Percentiles rank a stretch among this genome's conserved stretches.
Evolutionary conservation across 2,888 invertebrate species (phyloP).

Genomic region (Plebejus anna): DNA sequence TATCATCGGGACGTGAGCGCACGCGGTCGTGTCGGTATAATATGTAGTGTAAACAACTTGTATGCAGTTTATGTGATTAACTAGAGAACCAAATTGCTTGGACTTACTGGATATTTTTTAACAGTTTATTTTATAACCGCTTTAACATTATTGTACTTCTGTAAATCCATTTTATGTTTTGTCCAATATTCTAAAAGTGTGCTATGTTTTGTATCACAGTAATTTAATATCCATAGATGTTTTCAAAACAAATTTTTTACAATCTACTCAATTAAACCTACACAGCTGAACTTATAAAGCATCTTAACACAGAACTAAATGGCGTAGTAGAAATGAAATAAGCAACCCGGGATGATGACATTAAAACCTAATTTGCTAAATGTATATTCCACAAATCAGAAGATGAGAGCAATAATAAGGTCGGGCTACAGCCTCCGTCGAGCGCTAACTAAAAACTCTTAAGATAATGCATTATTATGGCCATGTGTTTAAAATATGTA

Average conservation of each 20-base stretch:
- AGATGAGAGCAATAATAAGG: slow-evolving; percentile 25
- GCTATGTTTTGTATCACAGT: no score
- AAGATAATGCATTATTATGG: slow-evolving; percentile 30
- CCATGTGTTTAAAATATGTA: background rate
- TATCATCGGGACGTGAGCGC: slow-evolving; percentile 1
- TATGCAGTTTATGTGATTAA: slow-evolving; percentile 9
- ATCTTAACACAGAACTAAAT: background rate
- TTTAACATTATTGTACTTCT: background rate
- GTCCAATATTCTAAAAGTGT: background rate
- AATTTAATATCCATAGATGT: no score
- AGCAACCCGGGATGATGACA: background rate
- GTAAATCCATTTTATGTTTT: background rate
- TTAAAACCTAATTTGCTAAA: slow-evolving; percentile 22
- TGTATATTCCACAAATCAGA: slow-evolving; percentile 17
- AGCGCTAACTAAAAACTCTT: slow-evolving; percentile 29
- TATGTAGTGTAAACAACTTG: slow-evolving; percentile 7
- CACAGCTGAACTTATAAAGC: no score
- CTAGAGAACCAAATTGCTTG: background rate
- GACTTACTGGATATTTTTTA: background rate
- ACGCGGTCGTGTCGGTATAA: slow-evolving; percentile 2
- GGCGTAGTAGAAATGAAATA: background rate
- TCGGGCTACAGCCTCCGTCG: slow-evolving; percentile 30
- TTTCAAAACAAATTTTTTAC: no score
- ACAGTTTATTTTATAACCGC: background rate
- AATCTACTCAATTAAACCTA: no score